Conservation (phyloP, 2,888 invertebrate species). For the Noctua fimbriata region DNA sequence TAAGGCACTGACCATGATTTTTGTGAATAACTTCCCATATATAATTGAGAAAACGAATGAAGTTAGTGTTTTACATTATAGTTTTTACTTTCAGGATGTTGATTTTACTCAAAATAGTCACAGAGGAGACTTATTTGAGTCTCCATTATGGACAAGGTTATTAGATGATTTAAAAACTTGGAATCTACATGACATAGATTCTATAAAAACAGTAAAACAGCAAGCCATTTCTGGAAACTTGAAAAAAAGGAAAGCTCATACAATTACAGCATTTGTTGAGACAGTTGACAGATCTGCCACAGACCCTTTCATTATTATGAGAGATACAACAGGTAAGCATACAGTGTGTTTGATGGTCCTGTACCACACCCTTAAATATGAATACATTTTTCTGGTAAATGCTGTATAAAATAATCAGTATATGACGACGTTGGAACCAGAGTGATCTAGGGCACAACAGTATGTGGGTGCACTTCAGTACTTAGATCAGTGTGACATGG, state of each 20-base stretch:
- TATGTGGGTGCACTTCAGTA: too few relatives aligned
- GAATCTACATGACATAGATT: slow-evolving; percentile 77
- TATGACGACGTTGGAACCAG: too few relatives aligned
- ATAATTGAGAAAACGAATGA: not conserved
- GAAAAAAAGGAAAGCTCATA: slow-evolving; percentile 82
- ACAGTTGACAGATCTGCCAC: slow-evolving; percentile 84
- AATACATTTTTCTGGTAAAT: not conserved
- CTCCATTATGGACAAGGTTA: slow-evolving; percentile 81
- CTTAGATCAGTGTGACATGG: too few relatives aligned
- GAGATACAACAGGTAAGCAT: slow-evolving; percentile 70
- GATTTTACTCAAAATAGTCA: slow-evolving; percentile 81
- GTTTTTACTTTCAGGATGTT: slow-evolving; percentile 78
- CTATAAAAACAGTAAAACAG: slow-evolving; percentile 82
- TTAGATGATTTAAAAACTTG: slow-evolving; percentile 77
- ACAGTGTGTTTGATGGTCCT: not conserved
- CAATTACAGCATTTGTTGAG: slow-evolving; percentile 84
- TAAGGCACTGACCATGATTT: not conserved
- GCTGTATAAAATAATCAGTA: not conserved
- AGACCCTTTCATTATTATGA: slow-evolving; percentile 84
- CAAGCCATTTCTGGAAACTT: slow-evolving; percentile 81
- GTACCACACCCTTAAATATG: not conserved
- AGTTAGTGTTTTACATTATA: not conserved
- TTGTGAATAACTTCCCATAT: not conserved
- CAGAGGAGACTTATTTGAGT: slow-evolving; percentile 81
- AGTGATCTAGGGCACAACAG: too few relatives aligned